Evolutionary conservation across 2,113 vertebrate genomes (phyloP).

Genomic region (Ardeotis arabs): DNA sequence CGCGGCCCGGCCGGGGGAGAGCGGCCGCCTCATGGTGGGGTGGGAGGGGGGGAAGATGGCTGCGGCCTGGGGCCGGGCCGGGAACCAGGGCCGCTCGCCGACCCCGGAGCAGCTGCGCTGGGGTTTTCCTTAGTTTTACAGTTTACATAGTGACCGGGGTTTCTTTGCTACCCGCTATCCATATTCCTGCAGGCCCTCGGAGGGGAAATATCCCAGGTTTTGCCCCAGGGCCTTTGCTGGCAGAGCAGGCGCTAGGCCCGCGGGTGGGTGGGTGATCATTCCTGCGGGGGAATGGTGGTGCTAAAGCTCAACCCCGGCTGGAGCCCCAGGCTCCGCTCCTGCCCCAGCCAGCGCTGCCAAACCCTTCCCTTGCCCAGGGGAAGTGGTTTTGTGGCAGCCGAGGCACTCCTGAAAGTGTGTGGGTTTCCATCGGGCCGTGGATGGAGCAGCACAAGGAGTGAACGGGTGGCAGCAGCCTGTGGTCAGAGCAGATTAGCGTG

Average conservation of each 20-base stretch:
- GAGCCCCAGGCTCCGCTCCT: rapidly evolving
- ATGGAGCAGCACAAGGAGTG: rapidly evolving
- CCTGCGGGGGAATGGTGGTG: rapidly evolving
- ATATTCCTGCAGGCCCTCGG: rapidly evolving
- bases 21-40: neutral
- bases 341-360: neutral
- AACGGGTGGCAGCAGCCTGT: neutral
- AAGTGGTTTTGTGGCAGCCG: rapidly evolving
- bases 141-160: rapidly evolving
- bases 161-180: rapidly evolving
- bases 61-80: neutral
- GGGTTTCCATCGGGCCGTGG: rapidly evolving
- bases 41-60: neutral
- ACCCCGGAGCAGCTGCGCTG: neutral
- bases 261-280: rapidly evolving
- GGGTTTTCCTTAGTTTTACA: rapidly evolving
- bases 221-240: rapidly evolving
- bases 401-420: rapidly evolving
- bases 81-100: too few species aligned
- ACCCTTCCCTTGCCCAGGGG: too few species aligned
- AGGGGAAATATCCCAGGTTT: rapidly evolving
- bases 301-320: neutral
- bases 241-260: rapidly evolving
- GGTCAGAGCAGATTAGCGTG: rapidly evolving
- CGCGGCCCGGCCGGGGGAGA: neutral